Percentiles rank a stretch among this genome's conserved stretches.
phyloP scores from a whole-genome alignment of 2,797 vertebrate species.

The Discoglossus pictus region DNA sequence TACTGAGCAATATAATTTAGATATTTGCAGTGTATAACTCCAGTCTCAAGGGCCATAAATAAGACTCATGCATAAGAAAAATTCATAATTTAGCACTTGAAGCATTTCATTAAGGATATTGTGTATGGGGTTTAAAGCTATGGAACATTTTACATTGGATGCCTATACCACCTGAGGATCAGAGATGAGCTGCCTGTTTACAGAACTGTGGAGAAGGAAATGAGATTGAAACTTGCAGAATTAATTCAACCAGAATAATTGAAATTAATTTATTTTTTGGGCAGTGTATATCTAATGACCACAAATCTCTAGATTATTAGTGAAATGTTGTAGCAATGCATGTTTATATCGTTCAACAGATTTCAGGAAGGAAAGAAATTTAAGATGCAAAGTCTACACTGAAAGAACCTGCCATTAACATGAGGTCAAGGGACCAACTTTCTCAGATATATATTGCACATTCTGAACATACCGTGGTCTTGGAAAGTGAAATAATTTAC shows the following conservation, averaged over 20 bases:
- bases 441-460: background rate
- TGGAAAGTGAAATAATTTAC: no score
- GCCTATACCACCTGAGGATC: conserved; percentile 26
- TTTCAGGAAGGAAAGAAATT: background rate
- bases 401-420: conserved; percentile 1
- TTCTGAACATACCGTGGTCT: no score
- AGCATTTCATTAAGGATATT: conserved; percentile 17
- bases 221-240: conserved; percentile 26
- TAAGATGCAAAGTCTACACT: background rate
- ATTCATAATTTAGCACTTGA: conserved; percentile 8
- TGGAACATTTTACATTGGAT: conserved; percentile 6
- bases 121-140: conserved; percentile 18
- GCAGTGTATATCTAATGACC: conserved; percentile 12
- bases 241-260: conserved; percentile 24
- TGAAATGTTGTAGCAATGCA: conserved; percentile 10
- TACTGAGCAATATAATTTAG: conserved; percentile 29
- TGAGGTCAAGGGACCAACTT: background rate
- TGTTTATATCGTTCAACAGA: background rate
- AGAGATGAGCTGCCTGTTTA: conserved; percentile 27
- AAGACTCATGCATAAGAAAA: conserved; percentile 3
- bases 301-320: background rate
- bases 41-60: conserved; percentile 16
- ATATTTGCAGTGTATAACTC: conserved; percentile 25
- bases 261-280: conserved; percentile 26
- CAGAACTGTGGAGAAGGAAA: conserved; percentile 25